phyloP scores from a whole-genome alignment of 2,888 invertebrate species.

The Melinaea marsaeus region DNA sequence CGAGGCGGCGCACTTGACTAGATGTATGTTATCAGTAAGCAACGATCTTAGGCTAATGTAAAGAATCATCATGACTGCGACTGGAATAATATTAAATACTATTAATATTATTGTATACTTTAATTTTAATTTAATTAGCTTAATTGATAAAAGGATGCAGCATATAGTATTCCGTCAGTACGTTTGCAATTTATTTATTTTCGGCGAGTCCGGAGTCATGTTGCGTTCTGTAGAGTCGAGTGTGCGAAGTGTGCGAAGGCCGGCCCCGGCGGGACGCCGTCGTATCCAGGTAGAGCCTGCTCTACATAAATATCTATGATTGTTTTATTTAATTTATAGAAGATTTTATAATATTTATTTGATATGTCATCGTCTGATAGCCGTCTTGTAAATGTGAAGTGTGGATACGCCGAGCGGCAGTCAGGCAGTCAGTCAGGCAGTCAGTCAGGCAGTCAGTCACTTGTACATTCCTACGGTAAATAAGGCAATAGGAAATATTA shows the following conservation, averaged over 20 bases:
- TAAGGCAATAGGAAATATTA: slow-evolving; percentile 36
- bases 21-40: background rate
- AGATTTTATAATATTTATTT: slow-evolving; percentile 32
- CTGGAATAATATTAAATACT: slow-evolving; percentile 23
- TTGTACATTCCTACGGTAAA: slow-evolving; percentile 54
- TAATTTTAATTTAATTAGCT: slow-evolving; percentile 33
- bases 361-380: slow-evolving; percentile 27
- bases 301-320: slow-evolving; percentile 28
- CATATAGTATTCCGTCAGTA: slow-evolving; percentile 18
- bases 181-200: slow-evolving; percentile 30
- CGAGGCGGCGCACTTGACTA: too few relatives aligned
- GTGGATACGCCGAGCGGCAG: slow-evolving; percentile 18
- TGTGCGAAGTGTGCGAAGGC: slow-evolving; percentile 18
- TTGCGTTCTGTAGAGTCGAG: slow-evolving; percentile 22
- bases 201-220: slow-evolving; percentile 12
- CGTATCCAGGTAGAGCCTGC: slow-evolving; percentile 26
- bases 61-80: slow-evolving; percentile 19
- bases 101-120: slow-evolving; percentile 26
- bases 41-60: slow-evolving; percentile 14
- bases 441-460: slow-evolving; percentile 32
- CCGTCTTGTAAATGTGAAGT: slow-evolving; percentile 38
- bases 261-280: slow-evolving; percentile 17
- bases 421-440: slow-evolving; percentile 34
- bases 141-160: slow-evolving; percentile 29
- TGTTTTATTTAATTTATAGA: slow-evolving; percentile 29